Evolutionary conservation across 1,140 invertebrate genomes (phyloP).

Genomic region (Hyles vespertilio): DNA sequence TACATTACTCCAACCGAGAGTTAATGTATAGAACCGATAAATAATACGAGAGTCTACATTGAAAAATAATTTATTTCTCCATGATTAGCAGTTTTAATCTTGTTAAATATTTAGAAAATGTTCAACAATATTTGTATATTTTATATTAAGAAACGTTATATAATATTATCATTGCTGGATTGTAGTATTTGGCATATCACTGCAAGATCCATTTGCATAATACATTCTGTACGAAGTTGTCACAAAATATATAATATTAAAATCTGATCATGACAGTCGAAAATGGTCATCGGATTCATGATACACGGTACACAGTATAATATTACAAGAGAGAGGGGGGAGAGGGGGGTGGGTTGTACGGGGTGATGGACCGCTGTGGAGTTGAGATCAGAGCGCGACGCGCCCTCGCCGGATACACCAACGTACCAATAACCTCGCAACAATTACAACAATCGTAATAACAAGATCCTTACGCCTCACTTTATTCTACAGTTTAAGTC

Average conservation of each 20-base stretch:
- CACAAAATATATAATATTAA: slow-evolving; percentile 30
- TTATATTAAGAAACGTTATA: slow-evolving; percentile 69
- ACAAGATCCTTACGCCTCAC: slow-evolving; percentile 57
- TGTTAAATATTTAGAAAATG: slow-evolving; percentile 73
- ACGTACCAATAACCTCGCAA: slow-evolving; percentile 46
- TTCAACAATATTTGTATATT: slow-evolving; percentile 75
- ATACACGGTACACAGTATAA: too few relatives aligned
- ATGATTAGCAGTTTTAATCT: slow-evolving; percentile 70
- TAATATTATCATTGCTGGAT: slow-evolving; percentile 69
- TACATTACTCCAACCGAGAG: too few relatives aligned
- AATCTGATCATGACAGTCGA: background rate
- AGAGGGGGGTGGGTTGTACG: slow-evolving; percentile 5
- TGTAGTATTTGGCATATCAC: slow-evolving; percentile 70
- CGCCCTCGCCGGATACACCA: slow-evolving; percentile 32
- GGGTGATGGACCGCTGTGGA: slow-evolving; percentile 9
- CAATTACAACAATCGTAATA: slow-evolving; percentile 57
- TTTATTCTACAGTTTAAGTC: slow-evolving; percentile 49
- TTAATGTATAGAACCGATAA: background rate
- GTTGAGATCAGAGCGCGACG: slow-evolving; percentile 6
- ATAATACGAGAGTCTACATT: slow-evolving; percentile 36
- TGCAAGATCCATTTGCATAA: slow-evolving; percentile 50
- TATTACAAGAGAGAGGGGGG: background rate
- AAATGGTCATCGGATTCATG: too few relatives aligned
- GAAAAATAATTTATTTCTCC: slow-evolving; percentile 75
- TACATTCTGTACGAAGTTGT: slow-evolving; percentile 35